Base-by-base conservation (phyloP, 2,888 invertebrate species). In the Anagyrus pseudococci region DNA sequence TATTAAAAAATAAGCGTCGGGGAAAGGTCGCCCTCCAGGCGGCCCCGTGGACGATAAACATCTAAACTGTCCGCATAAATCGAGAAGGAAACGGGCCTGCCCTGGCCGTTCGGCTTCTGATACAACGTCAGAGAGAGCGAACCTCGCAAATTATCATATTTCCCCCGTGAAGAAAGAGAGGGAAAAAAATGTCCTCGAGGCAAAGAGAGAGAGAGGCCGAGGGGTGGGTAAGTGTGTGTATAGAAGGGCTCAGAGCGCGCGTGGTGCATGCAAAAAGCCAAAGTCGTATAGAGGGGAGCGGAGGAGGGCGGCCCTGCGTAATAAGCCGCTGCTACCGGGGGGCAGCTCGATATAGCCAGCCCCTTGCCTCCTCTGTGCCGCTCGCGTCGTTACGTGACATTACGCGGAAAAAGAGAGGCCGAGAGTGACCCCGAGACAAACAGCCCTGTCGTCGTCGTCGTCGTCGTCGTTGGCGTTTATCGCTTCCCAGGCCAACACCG, bases 81-180 rank as follows among this genome's bases (percentile, higher is more conserved):
- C 48, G 59, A 47, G 20, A 44, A 55, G 37, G 49, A 22, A 50
- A 53, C 19, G 44, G 25, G 54, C 40, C 15, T 26, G 10, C 29
- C 15, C 43, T 3, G 20, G 55, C 26, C 41, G 15, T 55, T 56
- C 58, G 57, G 33, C 33, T 60, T 52, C 22, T 37, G 46, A 58
- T 43, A 49, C 44, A n/a, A n/a, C n/a, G n/a, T n/a, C n/a, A n/a
- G n/a, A n/a, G 41, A 37, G 37, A 44, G 19, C 49, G 37, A 60
- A 56, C 25, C 56, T 55, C 19, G 33, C 26, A 60, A 64, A 64
- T 64, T 60, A 61, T 64, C 57, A 64, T 61, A 61, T 61, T 61
- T 61, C 61, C 58, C 53, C 1, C 29, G 59, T 52, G 47, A 56
- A 33, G 25, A 49, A 46, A 49, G 20, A 23, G 15, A 40, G 50